Percentiles rank a stretch among this genome's conserved stretches.
Evolutionary conservation across 2,797 vertebrate species (phyloP).

Genomic region (Amphiprion clarkii): DNA sequence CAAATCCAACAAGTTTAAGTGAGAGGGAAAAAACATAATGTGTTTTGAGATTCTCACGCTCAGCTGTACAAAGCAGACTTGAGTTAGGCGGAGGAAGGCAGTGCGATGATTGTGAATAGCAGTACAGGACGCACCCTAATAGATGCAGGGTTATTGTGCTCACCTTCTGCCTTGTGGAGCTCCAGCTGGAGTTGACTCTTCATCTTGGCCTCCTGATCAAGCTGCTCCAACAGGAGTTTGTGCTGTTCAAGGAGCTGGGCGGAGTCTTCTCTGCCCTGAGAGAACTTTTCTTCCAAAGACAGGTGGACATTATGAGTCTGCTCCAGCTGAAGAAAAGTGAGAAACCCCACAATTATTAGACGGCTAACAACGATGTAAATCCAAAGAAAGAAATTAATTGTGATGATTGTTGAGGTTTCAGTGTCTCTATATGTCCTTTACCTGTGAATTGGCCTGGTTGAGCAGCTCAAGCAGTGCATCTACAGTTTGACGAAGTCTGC

Average conservation of each 20-base stretch:
- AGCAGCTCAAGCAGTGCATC: constrained; percentile 92
- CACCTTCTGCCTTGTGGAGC: constrained; percentile 94
- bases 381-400: not conserved
- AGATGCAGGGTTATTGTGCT: constrained; percentile 38
- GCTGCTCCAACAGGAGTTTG: constrained; percentile 86
- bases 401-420: not conserved
- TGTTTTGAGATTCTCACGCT: no score
- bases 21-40: not conserved
- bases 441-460: constrained; percentile 90
- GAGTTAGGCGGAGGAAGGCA: not conserved
- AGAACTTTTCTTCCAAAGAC: constrained; percentile 88
- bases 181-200: constrained; percentile 89
- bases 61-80: not conserved
- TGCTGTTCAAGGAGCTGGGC: constrained; percentile 88
- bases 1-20: not conserved
- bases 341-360: not conserved
- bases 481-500: constrained; percentile 87
- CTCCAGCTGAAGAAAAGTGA: constrained; percentile 85
- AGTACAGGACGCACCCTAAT: not conserved
- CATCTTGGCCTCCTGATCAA: constrained; percentile 86
- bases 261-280: constrained; percentile 83
- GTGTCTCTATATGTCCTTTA: constrained; percentile 62
- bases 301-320: constrained; percentile 87
- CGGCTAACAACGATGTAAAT: not conserved
- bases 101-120: not conserved